Evolutionary conservation across 2,113 vertebrate genomes (phyloP).

Genomic region (Pedetes capensis): DNA sequence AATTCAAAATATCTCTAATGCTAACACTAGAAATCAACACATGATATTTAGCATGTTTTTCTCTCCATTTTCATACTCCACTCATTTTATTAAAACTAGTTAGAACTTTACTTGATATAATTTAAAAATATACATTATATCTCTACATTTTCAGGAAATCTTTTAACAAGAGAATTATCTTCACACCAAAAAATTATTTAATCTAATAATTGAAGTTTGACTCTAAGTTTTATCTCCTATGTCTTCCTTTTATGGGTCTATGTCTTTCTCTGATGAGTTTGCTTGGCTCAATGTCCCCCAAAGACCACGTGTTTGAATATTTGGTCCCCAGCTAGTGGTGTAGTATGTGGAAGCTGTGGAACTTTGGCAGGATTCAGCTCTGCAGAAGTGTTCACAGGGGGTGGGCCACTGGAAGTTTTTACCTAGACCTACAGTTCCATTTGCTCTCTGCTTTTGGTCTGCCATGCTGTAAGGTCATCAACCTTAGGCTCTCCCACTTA

Average conservation of each 20-base stretch:
- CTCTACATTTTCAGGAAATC: background rate
- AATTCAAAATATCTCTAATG: background rate
- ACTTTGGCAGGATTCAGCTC: no score
- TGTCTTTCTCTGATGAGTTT: background rate
- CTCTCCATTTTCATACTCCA: background rate
- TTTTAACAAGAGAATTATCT: background rate
- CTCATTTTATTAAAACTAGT: background rate
- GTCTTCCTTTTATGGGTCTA: background rate
- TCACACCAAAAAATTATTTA: background rate
- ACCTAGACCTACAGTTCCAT: no score
- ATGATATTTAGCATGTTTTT: background rate
- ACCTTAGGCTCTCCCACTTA: no score
- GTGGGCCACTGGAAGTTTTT: no score
- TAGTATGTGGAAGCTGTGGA: no score
- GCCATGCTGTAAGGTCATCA: no score
- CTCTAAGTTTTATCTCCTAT: background rate
- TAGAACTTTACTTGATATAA: background rate
- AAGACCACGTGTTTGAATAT: no score
- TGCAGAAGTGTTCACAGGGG: no score
- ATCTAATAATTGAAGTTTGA: background rate
- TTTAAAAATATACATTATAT: background rate
- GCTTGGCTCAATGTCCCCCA: no score
- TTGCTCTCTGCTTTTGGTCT: no score
- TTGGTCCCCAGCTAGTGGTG: no score
- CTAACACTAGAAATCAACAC: background rate